Evolutionary conservation across 2,113 vertebrate genomes (phyloP), one percentile per base, ranked within the genome.

Genomic region (Numida meleagris): DNA sequence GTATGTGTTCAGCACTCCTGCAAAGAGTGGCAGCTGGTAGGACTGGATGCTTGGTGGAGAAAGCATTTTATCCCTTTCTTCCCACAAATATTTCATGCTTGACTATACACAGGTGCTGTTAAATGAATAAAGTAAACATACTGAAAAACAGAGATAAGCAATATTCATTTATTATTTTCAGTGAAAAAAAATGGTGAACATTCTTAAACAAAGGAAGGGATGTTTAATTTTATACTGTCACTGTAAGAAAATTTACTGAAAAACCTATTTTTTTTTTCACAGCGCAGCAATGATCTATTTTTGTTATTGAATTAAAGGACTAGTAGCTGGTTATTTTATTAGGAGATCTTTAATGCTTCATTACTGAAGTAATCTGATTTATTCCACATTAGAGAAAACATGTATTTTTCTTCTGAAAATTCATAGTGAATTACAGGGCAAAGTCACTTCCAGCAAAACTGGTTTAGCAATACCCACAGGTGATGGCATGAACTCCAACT

Each of bases 401-500:
- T 2, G 73, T 74, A 67, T 91, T 50, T 36, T 50, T 73, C 53
- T 78, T 88, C 75, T 80, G 42, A 75, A 93, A 80, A 86, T 58
- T 59, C 75, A 38, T n/a, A 84, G 61, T 42, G 27, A 86, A 90
- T 88, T 90, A 93, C 61, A 75, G 34, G 48, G 40, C 9, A 63
- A 73, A 81, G 33, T 72, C 65, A 90, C 42, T 90, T 92, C 66
- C 76, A 86, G 67, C 46, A 43, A 72, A 93, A 84, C 57, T 82
- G 92, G 59, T 86, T 83, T 65, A 95, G 90, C 83, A 82, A 72
- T 89, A 90, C 70, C 53, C 83, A 92, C 38, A 81, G 57, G 76
- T 90, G 90, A 90, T 78, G 65, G 80, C 81, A 95, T 76, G 81
- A 96, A 82, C 62, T 92, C 79, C 36, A 57, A n/a, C n/a, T n/a